These are phyloP conservation scores for Diarsia rubi DNA, from an alignment of 2,888 invertebrate genomes.

Conservation along the genomic window DNA sequence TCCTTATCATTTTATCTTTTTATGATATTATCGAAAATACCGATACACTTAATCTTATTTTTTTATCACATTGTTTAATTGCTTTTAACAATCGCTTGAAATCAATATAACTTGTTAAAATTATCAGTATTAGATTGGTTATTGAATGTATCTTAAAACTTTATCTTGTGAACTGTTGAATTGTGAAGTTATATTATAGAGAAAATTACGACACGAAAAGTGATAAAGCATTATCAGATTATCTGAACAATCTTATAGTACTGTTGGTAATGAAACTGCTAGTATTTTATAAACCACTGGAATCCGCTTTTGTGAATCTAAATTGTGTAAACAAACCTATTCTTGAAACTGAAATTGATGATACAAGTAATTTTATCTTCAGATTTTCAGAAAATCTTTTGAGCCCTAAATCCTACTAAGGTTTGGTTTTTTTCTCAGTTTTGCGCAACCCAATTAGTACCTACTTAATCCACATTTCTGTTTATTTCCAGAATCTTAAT, in stretches of 20 bases:
- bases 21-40: neutral
- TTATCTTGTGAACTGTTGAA: slow-evolving; percentile 36
- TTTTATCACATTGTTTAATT: slow-evolving; percentile 46
- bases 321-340: neutral
- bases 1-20: slow-evolving; percentile 2
- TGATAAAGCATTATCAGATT: slow-evolving; percentile 17
- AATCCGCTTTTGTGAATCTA: neutral
- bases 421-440: neutral
- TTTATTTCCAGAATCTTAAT: neutral
- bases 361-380: neutral
- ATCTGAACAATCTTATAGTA: slow-evolving; percentile 20
- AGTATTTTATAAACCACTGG: slow-evolving; percentile 9
- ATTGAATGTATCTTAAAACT: slow-evolving; percentile 22
- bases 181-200: slow-evolving; percentile 19
- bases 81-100: slow-evolving; percentile 28
- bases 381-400: neutral
- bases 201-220: slow-evolving; percentile 22
- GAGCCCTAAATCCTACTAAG: neutral
- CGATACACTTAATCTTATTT: slow-evolving; percentile 16
- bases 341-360: neutral
- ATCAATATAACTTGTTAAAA: slow-evolving; percentile 43
- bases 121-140: slow-evolving; percentile 44
- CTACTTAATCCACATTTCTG: neutral
- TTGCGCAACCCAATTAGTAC: neutral
- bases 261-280: slow-evolving; percentile 11